Base-by-base conservation (phyloP, 2,113 vertebrate species). In the Epinephelus lanceolatus region DNA sequence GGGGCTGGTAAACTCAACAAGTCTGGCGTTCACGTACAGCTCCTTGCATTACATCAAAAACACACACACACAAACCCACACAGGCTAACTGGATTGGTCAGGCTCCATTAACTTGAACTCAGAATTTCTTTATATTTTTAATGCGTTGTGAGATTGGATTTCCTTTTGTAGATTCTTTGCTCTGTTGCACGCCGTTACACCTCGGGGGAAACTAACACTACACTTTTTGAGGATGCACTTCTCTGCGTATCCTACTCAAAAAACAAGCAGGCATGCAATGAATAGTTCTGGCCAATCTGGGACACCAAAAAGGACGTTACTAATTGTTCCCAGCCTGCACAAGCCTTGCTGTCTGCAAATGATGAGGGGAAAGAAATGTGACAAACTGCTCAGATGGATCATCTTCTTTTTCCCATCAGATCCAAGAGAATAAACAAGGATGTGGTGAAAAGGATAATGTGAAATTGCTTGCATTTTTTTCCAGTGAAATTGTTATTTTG, bases 1-100 rank as follows among this genome's bases (percentile, higher is more conserved):
- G 83, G 78, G 87, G 85, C 81, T 89, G 88, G 85, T 88, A 81
- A 86, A 88, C 80, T 87, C 74, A 76, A 70, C 79, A 76, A 40
- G 70, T 74, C 62, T 85, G 71, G 59, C 74, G 73, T 69, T 78
- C 80, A 37, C 42, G 23, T 81, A 63, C 78, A 85, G 77, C 83
- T 89, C 71, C 57, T 81, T 69, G 68, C 62, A 49, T 87, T 81
- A 73, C 79, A 83, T 74, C 14, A 80, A 71, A 78, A 68, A 76
- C 30, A 74, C 62, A 53, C 60, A 62, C 60, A 45, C 42, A 61
- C 67, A 61, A 56, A 87, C 70, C 37, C 81, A 63, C 40, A 62
- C 69, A 55, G 51, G 56, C 80, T 84, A 66, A 67, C 88, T 40
- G 49, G 71, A 81, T 80, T 60, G 66, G 69, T 86, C 76, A 74